Evolutionary conservation across 2,797 vertebrate species (phyloP), one percentile per base, ranked within the genome.

Genomic region (Coranthus polyacanthus): DNA sequence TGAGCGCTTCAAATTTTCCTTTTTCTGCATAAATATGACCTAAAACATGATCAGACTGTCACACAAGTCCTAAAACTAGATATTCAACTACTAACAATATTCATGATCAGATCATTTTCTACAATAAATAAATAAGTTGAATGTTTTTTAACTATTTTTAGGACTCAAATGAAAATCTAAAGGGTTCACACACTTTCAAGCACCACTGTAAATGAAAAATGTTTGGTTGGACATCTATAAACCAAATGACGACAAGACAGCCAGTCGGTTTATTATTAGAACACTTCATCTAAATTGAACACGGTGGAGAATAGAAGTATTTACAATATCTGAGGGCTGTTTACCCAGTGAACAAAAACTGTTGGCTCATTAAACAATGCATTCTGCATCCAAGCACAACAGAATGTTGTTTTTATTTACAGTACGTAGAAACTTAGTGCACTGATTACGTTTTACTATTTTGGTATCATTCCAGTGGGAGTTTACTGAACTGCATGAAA

Each of bases 241-340:
- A 57, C 57, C 44, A 21, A 42, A 58, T 37, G 15, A 44, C 58
- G 43, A 71, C 51, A 34, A 24, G 11, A 36, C 34, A 78, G 49
- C 44, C 32, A 59, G 42, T 6, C 22, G 39, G 52, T 58, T 72
- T 79, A 66, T 83, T 81, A 47, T 75, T 71, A 69, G 60, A 59
- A 13, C 12, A 38, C 41, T 68, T 68, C 29, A 32, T 32, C 29
- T 32, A 32, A 32, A 32, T 32, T 32, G 29, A 3, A 32, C 2
- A 38, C 44, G 26, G 4, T 58, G 37, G 37, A 18, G 21, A 52
- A 43, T 26, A 34, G 2, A 67, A 51, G 44, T 56, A 53, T 83
- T 79, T 56, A 79, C 42, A 70, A 63, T 61, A 43, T 73, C 42
- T 66, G 43, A 8, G 6, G 22, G 52, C 29, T 16, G 43, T 72